Evolutionary conservation across 37 sponge, comb jelly and placozoan genomes (phyloP), one percentile per base, ranked within the genome.

Genomic region (Haliclona indistincta): DNA sequence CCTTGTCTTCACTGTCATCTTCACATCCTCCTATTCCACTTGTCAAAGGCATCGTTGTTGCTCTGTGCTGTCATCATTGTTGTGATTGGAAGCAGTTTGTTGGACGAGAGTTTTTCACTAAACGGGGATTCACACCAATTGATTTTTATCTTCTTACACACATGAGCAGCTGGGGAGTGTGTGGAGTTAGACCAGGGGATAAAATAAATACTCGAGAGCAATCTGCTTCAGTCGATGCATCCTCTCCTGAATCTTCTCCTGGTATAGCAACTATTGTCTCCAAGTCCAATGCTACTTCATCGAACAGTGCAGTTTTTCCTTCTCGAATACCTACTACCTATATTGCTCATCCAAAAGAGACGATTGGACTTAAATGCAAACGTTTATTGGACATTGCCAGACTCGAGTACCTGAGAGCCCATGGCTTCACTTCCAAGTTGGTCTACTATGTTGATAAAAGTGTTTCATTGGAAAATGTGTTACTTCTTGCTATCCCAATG

Each of bases 111-210:
- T 81, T 83, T 45, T 74, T 88, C 13, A 43, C 52, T 13, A 43
- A 70, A 45, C 75, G 76, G 35, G 91, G 91, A 10, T 89, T 96
- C 45, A 69, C 64, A 34, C 65, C 82, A 25, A 62, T 53, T 26
- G 94, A 96, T 60, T 92, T 93, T 44, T 73, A 83, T 54, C 71
- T 93, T 1, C 54, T 96, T 0, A 61, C 74, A 8, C 78, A 76
- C 43, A 85, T 96, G 88, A 89, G 67, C 60, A 96, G 96, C 71
- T 93, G 93, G 96, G 94, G 87, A 1, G 87, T 87, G 53, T 96
- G 96, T 82, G 87, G 96, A 30, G 43, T 75, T 28, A 70, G 82
- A 1, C 55, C 51, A 47, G 15, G 51, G 51, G 51, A 47, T 17
- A 47, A 47, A 47, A 47, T 17, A 15, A 10, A 47, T 17, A 15